Evolutionary conservation across 1,140 invertebrate species (phyloP).

Genomic region (Plutomurus gul): DNA sequence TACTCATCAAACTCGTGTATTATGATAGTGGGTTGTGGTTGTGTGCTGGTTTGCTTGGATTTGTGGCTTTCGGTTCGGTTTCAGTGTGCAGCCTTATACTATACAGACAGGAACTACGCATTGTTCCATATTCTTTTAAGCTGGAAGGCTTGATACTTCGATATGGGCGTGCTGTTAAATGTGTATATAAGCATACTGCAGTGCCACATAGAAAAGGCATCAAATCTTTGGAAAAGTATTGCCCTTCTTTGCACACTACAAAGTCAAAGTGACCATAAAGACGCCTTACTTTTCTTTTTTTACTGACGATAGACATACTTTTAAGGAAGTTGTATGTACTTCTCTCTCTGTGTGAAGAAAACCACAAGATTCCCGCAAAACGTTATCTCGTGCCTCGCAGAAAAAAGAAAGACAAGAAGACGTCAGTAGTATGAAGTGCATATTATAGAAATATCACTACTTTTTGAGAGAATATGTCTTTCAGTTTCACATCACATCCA

Average conservation of each 20-base stretch:
- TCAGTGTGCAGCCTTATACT: too few relatives aligned
- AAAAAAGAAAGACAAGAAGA: background rate
- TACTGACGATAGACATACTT: constrained; percentile 15
- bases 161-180: too few relatives aligned
- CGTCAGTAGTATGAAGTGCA: background rate
- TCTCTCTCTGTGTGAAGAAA: background rate
- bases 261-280: constrained; percentile 29
- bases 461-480: constrained; percentile 21
- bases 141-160: too few relatives aligned
- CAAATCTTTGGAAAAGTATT: background rate
- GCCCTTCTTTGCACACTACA: background rate
- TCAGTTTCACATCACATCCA: constrained; percentile 16
- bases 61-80: too few relatives aligned
- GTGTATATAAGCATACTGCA: too few relatives aligned
- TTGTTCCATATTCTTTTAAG: too few relatives aligned
- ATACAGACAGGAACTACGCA: too few relatives aligned
- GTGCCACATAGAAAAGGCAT: background rate
- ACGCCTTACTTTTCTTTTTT: constrained; percentile 9
- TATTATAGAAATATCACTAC: background rate
- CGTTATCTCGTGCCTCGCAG: constrained; percentile 10
- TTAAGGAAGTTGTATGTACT: constrained; percentile 17
- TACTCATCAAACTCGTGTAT: too few relatives aligned
- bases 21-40: too few relatives aligned
- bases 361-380: constrained; percentile 35
- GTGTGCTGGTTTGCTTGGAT: too few relatives aligned